Conservation (phyloP, 2,113 vertebrate genomes). For the Aleadryas rufinucha region DNA sequence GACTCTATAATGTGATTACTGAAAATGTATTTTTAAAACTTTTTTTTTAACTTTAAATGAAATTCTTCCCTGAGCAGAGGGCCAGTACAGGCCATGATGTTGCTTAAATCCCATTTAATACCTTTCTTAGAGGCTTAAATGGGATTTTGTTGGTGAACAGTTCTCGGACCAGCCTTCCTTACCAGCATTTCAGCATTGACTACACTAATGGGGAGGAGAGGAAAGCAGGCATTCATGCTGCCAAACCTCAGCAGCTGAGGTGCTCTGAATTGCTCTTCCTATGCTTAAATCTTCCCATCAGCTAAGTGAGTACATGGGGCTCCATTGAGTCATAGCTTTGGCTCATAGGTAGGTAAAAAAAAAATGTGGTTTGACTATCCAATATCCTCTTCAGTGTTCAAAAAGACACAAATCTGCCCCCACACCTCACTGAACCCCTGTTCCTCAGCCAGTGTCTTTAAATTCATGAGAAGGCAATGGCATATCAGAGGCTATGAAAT, state of each 20-base stretch:
- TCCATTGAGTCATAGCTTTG: neutral
- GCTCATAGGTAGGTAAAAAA: neutral
- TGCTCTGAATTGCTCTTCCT: neutral
- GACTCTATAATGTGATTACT: neutral
- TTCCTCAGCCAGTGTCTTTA: neutral
- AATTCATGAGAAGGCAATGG: neutral
- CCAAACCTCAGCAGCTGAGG: neutral
- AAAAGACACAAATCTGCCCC: neutral
- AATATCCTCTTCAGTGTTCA: neutral
- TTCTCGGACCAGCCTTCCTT: neutral
- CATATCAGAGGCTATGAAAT: neutral
- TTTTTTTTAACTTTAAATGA: neutral
- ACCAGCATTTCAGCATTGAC: neutral
- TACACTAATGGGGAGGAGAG: neutral
- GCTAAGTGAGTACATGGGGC: neutral
- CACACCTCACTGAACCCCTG: neutral
- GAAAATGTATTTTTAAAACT: neutral
- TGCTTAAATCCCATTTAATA: constrained; percentile 28
- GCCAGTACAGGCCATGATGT: neutral
- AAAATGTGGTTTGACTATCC: neutral
- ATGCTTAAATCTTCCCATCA: neutral
- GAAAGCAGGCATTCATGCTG: neutral
- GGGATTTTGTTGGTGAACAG: constrained; percentile 12
- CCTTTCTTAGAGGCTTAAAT: constrained; percentile 9
- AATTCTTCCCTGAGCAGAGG: neutral